These are phyloP conservation scores for Myotis findleyi DNA, from an alignment of 2,797 vertebrate genomes.

Conservation along the genomic window DNA sequence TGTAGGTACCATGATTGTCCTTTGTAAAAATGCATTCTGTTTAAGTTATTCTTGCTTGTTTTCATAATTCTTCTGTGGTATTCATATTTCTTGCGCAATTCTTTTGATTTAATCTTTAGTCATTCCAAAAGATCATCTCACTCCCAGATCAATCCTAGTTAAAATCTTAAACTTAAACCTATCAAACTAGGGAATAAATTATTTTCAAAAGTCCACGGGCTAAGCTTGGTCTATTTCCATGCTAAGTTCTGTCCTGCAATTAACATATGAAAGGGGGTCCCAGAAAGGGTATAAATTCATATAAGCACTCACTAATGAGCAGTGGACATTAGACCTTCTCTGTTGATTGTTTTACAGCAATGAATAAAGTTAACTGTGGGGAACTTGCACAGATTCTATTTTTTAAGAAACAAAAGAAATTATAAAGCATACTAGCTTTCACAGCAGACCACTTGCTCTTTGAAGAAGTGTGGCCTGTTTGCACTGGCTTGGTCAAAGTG, in stretches of 20 bases:
- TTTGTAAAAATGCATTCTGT: neutral
- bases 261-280: constrained; percentile 7
- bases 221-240: neutral
- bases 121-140: constrained; percentile 8
- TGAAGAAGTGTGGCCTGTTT: neutral
- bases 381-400: neutral
- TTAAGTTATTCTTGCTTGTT: neutral
- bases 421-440: neutral
- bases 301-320: neutral
- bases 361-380: neutral
- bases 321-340: neutral
- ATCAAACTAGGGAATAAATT: neutral
- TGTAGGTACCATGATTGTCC: neutral
- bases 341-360: neutral
- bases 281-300: neutral
- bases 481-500: neutral
- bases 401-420: neutral
- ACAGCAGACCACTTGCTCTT: neutral
- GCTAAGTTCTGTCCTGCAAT: neutral
- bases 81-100: neutral
- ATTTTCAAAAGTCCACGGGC: neutral
- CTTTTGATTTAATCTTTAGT: constrained; percentile 46
- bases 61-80: neutral
- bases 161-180: neutral
- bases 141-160: neutral